Evolutionary conservation across 2,888 invertebrate species (phyloP), one percentile per base, ranked within the genome.

Genomic region (Nephrotoma guestfalica): DNA sequence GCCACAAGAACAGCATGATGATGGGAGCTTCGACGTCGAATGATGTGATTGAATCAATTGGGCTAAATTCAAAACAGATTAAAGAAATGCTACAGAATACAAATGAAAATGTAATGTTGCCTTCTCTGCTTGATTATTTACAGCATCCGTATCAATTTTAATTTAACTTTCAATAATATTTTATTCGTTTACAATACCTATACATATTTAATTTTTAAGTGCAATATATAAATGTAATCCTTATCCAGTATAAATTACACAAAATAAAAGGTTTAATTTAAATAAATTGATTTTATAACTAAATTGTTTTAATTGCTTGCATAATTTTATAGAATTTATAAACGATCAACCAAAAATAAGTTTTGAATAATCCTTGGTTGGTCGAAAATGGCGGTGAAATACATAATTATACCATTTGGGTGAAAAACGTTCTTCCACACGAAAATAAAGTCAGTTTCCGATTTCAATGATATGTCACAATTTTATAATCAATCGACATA

Each of bases 51-150:
- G 85, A 86, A 51, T 85, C 87, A 40, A 42, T 86, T 45, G 87
- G 88, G 87, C 42, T 84, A 0, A 84, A 84, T 41, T 40, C 43
- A 7, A 45, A 86, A 45, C 86, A 86, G 51, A 86, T 86, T 13
- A 86, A 87, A 86, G 87, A 57, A 86, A 86, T 86, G 86, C 51
- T 87, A 88, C 45, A 43, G n/a, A 86, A 86, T 86, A 86, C 86
- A n/a, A 86, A 30, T 13, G 87, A 87, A 40, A 88, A 88, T 85
- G 87, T 87, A 18, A 87, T 88, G 40, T 86, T 91, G 88, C 91
- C 91, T 51, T 91, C 91, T 18, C 90, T 91, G 86, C 90, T 90
- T 87, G 91, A 91, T 85, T 91, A 91, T 43, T 91, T 91, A 91
- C 90, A 90, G 87, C 89, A 89, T 86, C 88, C 88, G 18, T 89